A percentile compares a stretch with the other conserved stretches of the same genome.
Conservation (phyloP, 1,140 invertebrate genomes). For the Matsumurasca onukii region DNA sequence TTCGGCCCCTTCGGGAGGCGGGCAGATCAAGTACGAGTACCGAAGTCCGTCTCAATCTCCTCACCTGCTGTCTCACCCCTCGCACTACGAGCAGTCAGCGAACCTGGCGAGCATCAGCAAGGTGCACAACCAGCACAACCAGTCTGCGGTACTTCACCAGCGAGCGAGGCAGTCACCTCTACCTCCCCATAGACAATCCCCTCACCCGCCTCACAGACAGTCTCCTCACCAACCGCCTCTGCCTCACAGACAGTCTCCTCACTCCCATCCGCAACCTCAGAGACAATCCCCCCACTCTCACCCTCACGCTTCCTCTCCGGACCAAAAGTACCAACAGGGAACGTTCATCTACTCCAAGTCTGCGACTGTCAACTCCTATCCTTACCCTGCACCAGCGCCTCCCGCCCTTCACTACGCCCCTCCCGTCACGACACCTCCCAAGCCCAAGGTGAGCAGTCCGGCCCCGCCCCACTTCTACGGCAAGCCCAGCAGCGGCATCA, state of each 20-base stretch:
- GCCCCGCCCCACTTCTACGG: slow-evolving; percentile 77
- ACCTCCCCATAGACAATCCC: slow-evolving; percentile 42
- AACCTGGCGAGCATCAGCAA: slow-evolving; percentile 41
- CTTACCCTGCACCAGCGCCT: slow-evolving; percentile 39
- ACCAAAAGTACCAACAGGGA: slow-evolving; percentile 31
- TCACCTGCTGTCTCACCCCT: slow-evolving; percentile 30
- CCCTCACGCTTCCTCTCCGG: slow-evolving; percentile 37
- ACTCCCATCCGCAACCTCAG: slow-evolving; percentile 34
- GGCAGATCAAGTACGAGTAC: slow-evolving; percentile 56
- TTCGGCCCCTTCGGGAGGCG: slow-evolving; percentile 47
- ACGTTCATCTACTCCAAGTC: slow-evolving; percentile 39
- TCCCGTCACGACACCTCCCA: slow-evolving; percentile 50
- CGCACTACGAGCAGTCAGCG: slow-evolving; percentile 34
- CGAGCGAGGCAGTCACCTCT: slow-evolving; percentile 42
- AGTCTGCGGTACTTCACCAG: slow-evolving; percentile 30
- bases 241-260: slow-evolving; percentile 44
- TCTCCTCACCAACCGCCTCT: slow-evolving; percentile 37
- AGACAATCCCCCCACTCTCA: slow-evolving; percentile 38
- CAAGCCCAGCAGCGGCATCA: slow-evolving; percentile 64
- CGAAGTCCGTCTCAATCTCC: slow-evolving; percentile 58
- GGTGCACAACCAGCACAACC: slow-evolving; percentile 36
- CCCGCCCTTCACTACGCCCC: slow-evolving; percentile 44
- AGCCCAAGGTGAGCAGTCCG: slow-evolving; percentile 75
- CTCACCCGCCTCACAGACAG: slow-evolving; percentile 38
- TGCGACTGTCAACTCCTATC: slow-evolving; percentile 43